phyloP scores from a whole-genome alignment of 2,888 invertebrate species.

The Cheilosia soror region DNA sequence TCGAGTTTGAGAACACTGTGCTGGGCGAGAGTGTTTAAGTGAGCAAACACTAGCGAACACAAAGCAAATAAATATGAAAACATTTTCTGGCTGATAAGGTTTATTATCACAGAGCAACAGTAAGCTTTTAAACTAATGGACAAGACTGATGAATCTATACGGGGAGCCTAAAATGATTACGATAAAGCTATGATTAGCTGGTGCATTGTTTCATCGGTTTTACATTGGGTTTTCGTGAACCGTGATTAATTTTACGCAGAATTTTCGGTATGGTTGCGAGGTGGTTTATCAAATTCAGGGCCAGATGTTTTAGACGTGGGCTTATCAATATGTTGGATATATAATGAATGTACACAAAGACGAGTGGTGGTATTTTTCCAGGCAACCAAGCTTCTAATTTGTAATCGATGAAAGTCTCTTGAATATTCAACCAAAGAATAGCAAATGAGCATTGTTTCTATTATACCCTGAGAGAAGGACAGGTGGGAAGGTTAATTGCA shows the following conservation, averaged over 20 bases:
- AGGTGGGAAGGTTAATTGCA: no score
- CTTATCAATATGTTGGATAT: conserved; percentile 12
- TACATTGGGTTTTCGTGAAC: conserved; percentile 9
- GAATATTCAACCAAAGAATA: no score
- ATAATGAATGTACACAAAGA: no score
- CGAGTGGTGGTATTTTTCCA: background rate
- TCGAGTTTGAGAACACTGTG: conserved; percentile 69
- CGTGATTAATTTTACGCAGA: conserved; percentile 9
- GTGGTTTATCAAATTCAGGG: background rate
- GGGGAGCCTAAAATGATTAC: conserved; percentile 51
- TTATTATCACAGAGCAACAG: conserved; percentile 62
- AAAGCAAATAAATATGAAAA: conserved; percentile 40
- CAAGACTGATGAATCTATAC: conserved; percentile 58
- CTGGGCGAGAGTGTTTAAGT: conserved; percentile 57
- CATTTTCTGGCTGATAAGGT: conserved; percentile 58
- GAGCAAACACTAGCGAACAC: conserved; percentile 52
- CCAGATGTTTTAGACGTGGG: conserved; percentile 2
- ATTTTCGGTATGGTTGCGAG: conserved; percentile 13
- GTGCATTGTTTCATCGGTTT: conserved; percentile 32
- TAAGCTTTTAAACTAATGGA: conserved; percentile 69
- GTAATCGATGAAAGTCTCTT: no score
- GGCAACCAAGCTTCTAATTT: background rate
- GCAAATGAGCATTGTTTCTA: no score
- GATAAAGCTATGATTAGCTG: conserved; percentile 71
- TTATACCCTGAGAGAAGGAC: no score